A percentile compares a stretch with the other conserved stretches of the same genome.
Evolutionary conservation across 1,140 invertebrate species (phyloP).

Genomic region (Alviniconcha marisindica): DNA sequence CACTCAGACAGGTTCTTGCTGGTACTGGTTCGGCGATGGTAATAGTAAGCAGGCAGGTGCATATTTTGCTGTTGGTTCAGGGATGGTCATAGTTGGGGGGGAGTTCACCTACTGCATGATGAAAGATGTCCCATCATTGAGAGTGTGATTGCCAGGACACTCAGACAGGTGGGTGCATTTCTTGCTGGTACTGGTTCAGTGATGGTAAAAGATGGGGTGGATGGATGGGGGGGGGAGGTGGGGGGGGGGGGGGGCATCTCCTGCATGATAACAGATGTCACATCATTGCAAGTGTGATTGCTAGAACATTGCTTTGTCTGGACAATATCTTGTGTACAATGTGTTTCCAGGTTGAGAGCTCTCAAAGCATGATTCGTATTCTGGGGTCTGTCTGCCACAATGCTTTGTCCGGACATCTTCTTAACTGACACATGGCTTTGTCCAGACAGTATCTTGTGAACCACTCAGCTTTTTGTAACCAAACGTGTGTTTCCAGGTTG

Average conservation of each 20-base stretch:
- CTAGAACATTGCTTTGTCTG: no score
- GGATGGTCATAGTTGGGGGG: no score
- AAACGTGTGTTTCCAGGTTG: no score
- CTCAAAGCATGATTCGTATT: constrained; percentile 97
- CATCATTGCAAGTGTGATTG: constrained; percentile 97
- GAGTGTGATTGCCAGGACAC: constrained; percentile 95
- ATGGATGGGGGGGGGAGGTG: neutral
- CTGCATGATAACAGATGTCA: constrained; percentile 98
- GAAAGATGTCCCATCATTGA: constrained; percentile 98
- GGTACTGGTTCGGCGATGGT: no score
- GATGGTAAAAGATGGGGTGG: no score
- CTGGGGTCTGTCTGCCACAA: constrained; percentile 97
- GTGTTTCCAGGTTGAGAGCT: constrained; percentile 86
- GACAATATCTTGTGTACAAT: no score
- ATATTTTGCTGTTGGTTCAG: no score
- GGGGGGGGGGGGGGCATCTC: constrained; percentile 99
- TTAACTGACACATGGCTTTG: no score
- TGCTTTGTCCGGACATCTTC: no score
- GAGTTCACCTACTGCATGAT: constrained; percentile 97
- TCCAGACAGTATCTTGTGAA: no score
- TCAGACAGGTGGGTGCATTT: constrained; percentile 93
- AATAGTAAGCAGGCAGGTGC: constrained; percentile 89
- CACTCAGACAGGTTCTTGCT: constrained; percentile 86
- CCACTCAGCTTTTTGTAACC: no score
- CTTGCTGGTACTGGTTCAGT: no score